phyloP scores from a whole-genome alignment of 2,113 vertebrate genomes.

The Mormyrus lacerda region DNA sequence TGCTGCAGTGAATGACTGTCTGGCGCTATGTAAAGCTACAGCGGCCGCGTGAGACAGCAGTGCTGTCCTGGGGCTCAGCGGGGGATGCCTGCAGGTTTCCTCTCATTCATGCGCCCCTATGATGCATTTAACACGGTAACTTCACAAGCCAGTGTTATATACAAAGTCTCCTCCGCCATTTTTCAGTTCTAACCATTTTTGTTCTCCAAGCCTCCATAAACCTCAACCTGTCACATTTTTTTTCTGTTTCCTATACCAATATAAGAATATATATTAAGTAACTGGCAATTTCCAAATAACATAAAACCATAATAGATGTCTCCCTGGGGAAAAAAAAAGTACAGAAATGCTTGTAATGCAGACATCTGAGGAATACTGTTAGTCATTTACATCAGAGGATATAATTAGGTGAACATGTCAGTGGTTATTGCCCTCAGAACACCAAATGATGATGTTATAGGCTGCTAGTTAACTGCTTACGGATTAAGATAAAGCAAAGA shows the following conservation, averaged over 20 bases:
- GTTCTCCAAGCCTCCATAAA: neutral
- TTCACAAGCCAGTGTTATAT: neutral
- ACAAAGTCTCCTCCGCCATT: neutral
- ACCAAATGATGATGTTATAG: neutral
- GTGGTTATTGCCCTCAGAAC: neutral
- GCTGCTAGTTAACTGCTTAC: neutral
- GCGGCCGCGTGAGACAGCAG: slow-evolving; percentile 49
- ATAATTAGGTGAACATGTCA: neutral
- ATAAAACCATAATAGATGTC: neutral
- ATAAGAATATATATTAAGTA: neutral
- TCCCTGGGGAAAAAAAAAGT: neutral
- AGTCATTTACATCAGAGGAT: neutral
- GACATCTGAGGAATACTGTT: neutral
- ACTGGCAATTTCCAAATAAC: neutral
- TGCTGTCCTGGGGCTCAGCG: slow-evolving; percentile 15
- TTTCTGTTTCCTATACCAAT: neutral
- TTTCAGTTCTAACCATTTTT: neutral
- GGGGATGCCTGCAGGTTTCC: no score
- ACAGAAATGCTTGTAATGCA: neutral
- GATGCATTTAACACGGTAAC: neutral
- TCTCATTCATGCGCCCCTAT: neutral
- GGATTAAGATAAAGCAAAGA: neutral
- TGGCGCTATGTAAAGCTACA: neutral
- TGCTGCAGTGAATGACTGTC: neutral
- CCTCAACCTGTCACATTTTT: neutral